Conservation (phyloP, 2,888 invertebrate species). For the Dynastes tityus region DNA sequence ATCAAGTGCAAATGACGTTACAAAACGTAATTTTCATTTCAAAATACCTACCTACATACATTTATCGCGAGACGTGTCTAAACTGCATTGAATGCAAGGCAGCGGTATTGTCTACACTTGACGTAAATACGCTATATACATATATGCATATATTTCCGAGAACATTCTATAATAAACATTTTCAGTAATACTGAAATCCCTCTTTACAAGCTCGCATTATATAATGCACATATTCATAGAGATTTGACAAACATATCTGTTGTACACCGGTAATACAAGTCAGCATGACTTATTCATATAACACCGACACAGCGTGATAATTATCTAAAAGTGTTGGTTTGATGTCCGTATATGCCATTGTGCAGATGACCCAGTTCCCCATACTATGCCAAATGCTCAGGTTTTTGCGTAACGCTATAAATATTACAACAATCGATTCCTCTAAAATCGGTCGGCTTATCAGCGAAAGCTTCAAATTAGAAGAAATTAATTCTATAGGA, state of each 20-base stretch:
- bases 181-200: not conserved
- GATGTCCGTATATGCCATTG: slow-evolving; percentile 20
- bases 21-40: no score
- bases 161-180: not conserved
- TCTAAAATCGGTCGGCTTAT: not conserved
- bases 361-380: slow-evolving; percentile 22
- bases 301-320: not conserved
- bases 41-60: no score
- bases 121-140: no score
- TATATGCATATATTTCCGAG: no score
- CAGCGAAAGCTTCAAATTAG: not conserved
- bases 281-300: not conserved
- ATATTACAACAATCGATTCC: not conserved
- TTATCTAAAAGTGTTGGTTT: slow-evolving; percentile 28
- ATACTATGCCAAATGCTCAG: slow-evolving; percentile 19
- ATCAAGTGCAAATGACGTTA: no score
- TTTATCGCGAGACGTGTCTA: no score
- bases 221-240: not conserved
- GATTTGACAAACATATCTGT: slow-evolving; percentile 30
- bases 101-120: no score
- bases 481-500: no score
- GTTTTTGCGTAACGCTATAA: not conserved
- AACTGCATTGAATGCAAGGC: no score
- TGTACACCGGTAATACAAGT: slow-evolving; percentile 10
- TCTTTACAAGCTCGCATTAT: not conserved